These are phyloP conservation scores for Callitettix versicolor DNA, from an alignment of 1,140 invertebrate species.

Conservation along the genomic window DNA sequence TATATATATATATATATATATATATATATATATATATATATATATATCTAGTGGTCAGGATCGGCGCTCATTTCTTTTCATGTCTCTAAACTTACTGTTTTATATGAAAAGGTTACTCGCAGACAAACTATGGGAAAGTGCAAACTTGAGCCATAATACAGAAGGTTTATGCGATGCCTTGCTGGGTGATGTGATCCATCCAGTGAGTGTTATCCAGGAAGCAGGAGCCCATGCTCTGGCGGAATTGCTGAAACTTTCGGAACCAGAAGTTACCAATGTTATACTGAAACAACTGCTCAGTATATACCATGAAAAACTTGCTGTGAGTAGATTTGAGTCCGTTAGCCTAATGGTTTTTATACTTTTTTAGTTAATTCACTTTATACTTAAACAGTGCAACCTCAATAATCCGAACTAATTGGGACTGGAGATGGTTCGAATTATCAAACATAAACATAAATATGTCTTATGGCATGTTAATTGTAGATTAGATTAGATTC, in stretches of 20 bases:
- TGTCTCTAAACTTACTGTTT: no score
- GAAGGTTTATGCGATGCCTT: slow-evolving; percentile 48
- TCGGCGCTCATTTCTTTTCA: no score
- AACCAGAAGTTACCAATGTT: slow-evolving; percentile 32
- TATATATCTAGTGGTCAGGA: no score
- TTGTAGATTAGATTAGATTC: no score
- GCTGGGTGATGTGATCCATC: slow-evolving; percentile 65
- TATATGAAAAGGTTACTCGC: slow-evolving; percentile 53
- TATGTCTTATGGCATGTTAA: no score
- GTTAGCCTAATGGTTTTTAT: neutral
- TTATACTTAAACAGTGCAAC: no score
- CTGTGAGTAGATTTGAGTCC: slow-evolving; percentile 11
- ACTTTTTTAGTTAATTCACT: slow-evolving; percentile 7
- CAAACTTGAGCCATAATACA: slow-evolving; percentile 43
- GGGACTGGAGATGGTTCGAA: no score
- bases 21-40: no score
- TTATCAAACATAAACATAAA: no score
- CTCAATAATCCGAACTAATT: no score
- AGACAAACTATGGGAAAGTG: slow-evolving; percentile 51
- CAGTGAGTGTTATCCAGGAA: slow-evolving; percentile 64
- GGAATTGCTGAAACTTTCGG: slow-evolving; percentile 45
- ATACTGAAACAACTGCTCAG: slow-evolving; percentile 55
- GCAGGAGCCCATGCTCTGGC: slow-evolving; percentile 67
- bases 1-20: no score
- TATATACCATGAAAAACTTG: slow-evolving; percentile 61